Evolutionary conservation across 2,888 invertebrate genomes (phyloP).

Genomic region (Athalia cordata): DNA sequence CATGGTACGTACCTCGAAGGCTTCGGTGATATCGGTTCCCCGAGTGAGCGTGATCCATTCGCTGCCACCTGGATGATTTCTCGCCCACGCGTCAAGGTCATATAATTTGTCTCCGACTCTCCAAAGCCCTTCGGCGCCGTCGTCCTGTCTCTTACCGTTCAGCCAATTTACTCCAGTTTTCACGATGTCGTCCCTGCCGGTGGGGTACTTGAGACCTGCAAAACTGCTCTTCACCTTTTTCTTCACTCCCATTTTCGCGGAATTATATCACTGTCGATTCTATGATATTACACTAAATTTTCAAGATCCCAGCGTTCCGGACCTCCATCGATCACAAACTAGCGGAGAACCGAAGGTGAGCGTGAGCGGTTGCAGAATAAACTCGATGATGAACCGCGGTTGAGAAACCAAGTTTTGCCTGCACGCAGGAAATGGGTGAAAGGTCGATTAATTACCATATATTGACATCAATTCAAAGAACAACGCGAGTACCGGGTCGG

Average conservation of each 20-base stretch:
- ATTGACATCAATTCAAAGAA: too few species aligned
- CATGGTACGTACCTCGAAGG: conserved; percentile 77
- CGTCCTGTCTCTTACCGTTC: conserved; percentile 79
- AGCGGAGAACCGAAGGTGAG: too few species aligned
- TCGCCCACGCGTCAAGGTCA: conserved; percentile 87
- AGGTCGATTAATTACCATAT: too few species aligned
- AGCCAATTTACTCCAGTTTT: conserved; percentile 78
- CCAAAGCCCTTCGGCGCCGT: conserved; percentile 87
- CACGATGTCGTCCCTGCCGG: conserved; percentile 73
- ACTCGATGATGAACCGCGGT: too few species aligned
- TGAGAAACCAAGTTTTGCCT: too few species aligned
- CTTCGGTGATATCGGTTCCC: conserved; percentile 88
- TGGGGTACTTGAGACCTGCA: conserved; percentile 76
- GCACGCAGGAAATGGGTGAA: too few species aligned
- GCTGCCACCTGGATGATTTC: conserved; percentile 89
- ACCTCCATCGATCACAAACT: too few species aligned
- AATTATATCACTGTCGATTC: too few species aligned
- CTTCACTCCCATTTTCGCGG: conserved; percentile 36
- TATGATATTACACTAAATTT: too few species aligned
- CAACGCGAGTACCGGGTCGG: too few species aligned
- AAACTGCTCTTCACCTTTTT: conserved; percentile 72
- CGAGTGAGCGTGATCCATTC: conserved; percentile 84
- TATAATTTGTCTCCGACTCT: conserved; percentile 86
- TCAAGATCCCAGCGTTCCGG: too few species aligned
- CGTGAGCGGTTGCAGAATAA: too few species aligned